Conservation (phyloP, 2,888 invertebrate species). For the Stenchaetothrips biformis region DNA sequence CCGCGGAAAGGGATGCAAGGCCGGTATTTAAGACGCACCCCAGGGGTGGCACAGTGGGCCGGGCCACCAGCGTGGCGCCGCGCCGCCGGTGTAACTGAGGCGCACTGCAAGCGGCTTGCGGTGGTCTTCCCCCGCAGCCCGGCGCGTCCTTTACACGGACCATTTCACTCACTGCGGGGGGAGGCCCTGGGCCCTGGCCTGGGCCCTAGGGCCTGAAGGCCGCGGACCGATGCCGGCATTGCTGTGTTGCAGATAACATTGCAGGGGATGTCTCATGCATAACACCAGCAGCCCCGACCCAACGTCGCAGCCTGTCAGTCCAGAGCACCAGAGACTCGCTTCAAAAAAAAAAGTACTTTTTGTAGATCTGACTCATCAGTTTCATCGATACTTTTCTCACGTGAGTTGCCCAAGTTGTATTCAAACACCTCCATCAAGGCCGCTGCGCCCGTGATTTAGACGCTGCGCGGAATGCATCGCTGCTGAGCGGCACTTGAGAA, state of each 20-base stretch:
- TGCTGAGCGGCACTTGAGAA: not conserved
- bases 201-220: not conserved
- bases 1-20: not conserved
- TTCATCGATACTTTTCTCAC: no score
- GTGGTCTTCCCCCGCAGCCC: not conserved
- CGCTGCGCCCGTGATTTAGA: not conserved
- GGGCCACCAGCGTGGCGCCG: no score
- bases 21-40: constrained; percentile 1
- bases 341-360: not conserved
- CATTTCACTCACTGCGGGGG: constrained; percentile 3
- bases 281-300: not conserved
- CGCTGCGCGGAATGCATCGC: not conserved
- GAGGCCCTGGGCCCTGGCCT: not conserved
- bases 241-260: constrained; percentile 3
- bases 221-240: not conserved
- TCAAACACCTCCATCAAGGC: no score
- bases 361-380: no score
- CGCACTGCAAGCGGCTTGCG: no score
- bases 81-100: no score
- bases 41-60: not conserved
- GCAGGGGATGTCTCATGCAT: constrained; percentile 15
- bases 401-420: no score
- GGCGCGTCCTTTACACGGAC: constrained; percentile 3
- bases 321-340: not conserved
- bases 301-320: not conserved